Evolutionary conservation across 2,888 invertebrate genomes (phyloP).

Genomic region (Parascotia fuliginaria): DNA sequence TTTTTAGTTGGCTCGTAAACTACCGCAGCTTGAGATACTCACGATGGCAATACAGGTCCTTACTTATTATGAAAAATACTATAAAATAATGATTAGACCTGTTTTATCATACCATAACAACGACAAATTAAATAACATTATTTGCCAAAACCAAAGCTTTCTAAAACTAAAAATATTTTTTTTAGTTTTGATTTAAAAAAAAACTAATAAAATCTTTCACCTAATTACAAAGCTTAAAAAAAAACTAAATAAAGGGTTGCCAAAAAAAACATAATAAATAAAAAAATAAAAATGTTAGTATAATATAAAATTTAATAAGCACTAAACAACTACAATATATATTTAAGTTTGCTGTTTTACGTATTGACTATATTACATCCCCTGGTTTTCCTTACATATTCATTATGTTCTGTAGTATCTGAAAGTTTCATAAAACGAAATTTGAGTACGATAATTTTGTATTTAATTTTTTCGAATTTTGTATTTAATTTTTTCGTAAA

Average conservation of each 20-base stretch:
- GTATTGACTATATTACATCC: constrained; percentile 19
- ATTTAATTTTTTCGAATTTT: not conserved
- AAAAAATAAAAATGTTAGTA: constrained; percentile 40
- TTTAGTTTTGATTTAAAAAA: not conserved
- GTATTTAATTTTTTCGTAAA: not conserved
- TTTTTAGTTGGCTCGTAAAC: too few species aligned
- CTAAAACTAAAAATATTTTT: too few species aligned
- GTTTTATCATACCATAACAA: too few species aligned
- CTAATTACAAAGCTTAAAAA: constrained; percentile 13
- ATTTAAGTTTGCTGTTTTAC: constrained; percentile 16
- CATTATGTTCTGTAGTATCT: constrained; percentile 58
- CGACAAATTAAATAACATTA: too few species aligned
- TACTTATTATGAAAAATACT: too few species aligned
- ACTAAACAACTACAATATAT: constrained; percentile 37
- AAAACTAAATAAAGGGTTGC: constrained; percentile 39
- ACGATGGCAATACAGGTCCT: too few species aligned
- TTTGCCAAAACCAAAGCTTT: too few species aligned
- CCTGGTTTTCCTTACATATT: constrained; percentile 51
- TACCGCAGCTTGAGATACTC: too few species aligned
- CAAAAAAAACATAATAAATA: constrained; percentile 45
- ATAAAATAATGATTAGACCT: too few species aligned
- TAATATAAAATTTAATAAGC: constrained; percentile 46
- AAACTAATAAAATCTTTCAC: not conserved
- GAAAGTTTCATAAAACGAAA: constrained; percentile 47
- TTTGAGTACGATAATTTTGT: not conserved